Evolutionary conservation across 2,797 vertebrate species (phyloP), one percentile per base, ranked within the genome.

Genomic region (Rhadinocentrus ornatus): DNA sequence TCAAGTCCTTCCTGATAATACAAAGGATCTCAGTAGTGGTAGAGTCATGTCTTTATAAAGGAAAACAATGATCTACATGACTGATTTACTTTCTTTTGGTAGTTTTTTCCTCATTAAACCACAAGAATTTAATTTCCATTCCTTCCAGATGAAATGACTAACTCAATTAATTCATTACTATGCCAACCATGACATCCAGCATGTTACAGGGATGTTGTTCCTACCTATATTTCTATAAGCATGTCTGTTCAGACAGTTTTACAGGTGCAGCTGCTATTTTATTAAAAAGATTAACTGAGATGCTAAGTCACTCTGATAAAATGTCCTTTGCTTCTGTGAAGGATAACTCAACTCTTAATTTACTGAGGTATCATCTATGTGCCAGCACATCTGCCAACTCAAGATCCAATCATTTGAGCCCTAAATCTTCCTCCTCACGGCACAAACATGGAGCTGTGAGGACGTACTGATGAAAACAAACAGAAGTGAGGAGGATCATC

Each of bases 401-500:
- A 48, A 58, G 22, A 9, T 61, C n/a, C 44, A 55, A 71, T 41
- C 32, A 48, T 10, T 0, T 4, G 1, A 2, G 34, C 0, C 58
- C 66, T 62, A 62, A 69, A 63, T 52, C 11, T 3, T 34, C 15
- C 0, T 18, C 13, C 27, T 24, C 16, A 54, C 35, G 18, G 39
- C 13, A 50, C 65, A 48, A 67, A 39, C 39, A 37, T 2, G 44
- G 16, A 18, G 61, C 62, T 55, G 57, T 1, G 9, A 50, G 37
- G 58, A 54, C 0, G 1, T 3, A 11, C 31, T 32, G 52, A 46
- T 55, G 39, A 46, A 59, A 65, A 53, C 22, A 69, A 52, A 73
- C 37, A 74, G 39, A 50, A 69, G 55, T 32, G 1, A 44, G 29
- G 0, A 67, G 64, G 52, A 54, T 81, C 57, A 64, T 58, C 62